These are phyloP conservation scores for Epinotia demarniana DNA, from an alignment of 2,888 invertebrate genomes.

Conservation along the genomic window DNA sequence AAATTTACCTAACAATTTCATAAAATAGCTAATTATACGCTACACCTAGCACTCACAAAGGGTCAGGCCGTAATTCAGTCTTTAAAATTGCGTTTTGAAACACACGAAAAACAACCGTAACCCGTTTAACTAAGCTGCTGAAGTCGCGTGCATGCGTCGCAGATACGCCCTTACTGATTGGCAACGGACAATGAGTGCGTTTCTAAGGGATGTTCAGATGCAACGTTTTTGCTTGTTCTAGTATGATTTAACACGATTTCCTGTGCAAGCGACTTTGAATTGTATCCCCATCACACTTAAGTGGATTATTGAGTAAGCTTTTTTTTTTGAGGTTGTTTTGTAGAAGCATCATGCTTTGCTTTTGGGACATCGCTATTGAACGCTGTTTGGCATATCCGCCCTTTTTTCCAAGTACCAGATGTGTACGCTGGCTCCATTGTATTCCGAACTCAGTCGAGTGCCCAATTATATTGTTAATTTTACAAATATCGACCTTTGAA, in stretches of 20 bases:
- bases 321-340: conserved; percentile 46
- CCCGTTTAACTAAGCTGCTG: conserved; percentile 10
- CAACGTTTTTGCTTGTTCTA: conserved; percentile 57
- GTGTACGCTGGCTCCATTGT: conserved; percentile 67
- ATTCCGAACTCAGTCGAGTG: conserved; percentile 69
- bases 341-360: conserved; percentile 53
- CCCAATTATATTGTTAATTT: conserved; percentile 85
- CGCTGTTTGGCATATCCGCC: conserved; percentile 81
- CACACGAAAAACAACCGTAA: conserved; percentile 2
- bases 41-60: conserved; percentile 76
- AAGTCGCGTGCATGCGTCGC: conserved; percentile 44
- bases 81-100: conserved; percentile 47
- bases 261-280: conserved; percentile 50
- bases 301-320: conserved; percentile 49
- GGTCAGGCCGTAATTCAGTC: conserved; percentile 61
- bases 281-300: conserved; percentile 41
- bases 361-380: conserved; percentile 79
- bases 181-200: conserved; percentile 67
- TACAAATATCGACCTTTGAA: conserved; percentile 79
- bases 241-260: conserved; percentile 52
- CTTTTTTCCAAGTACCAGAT: conserved; percentile 80
- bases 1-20: conserved; percentile 81
- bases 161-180: conserved; percentile 52
- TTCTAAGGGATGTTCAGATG: conserved; percentile 83
- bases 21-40: conserved; percentile 81